Evolutionary conservation across 2,113 vertebrate genomes (phyloP).

Genomic region (Entomyzon cyanotis): DNA sequence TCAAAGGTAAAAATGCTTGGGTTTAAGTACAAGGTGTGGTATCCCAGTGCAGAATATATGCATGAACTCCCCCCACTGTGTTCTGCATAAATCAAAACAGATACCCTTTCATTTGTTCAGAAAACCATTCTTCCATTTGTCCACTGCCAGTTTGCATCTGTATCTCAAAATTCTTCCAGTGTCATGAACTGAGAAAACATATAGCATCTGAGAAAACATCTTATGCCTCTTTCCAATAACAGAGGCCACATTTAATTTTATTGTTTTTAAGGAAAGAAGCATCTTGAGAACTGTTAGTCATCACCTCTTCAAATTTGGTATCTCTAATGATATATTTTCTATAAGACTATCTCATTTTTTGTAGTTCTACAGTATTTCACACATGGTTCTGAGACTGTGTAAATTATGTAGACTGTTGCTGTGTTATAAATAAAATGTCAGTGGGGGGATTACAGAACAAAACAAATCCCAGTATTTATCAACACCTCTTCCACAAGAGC

Average conservation of each 20-base stretch:
- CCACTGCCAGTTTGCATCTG: background rate
- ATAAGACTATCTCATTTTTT: background rate
- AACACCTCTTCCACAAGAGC: background rate
- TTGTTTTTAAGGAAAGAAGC: background rate
- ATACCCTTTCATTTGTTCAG: background rate
- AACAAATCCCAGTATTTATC: background rate
- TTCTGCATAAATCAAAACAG: background rate
- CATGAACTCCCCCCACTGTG: accelerated
- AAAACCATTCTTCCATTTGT: background rate
- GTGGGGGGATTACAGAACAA: background rate
- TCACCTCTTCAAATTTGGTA: background rate
- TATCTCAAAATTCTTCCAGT: background rate
- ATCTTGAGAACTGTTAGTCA: background rate
- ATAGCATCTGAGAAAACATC: background rate
- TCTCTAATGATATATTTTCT: background rate
- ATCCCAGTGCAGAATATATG: background rate
- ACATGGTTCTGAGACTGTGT: background rate
- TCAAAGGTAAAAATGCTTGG: background rate
- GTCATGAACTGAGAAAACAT: background rate
- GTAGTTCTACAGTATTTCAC: background rate
- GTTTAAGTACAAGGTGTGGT: accelerated
- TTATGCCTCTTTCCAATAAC: background rate
- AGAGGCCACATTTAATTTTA: background rate
- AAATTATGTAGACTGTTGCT: background rate
- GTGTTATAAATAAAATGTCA: background rate